Percentiles rank a stretch among this genome's conserved stretches.
Conservation (phyloP, 2,797 vertebrate genomes). For the Bovichtus variegatus region DNA sequence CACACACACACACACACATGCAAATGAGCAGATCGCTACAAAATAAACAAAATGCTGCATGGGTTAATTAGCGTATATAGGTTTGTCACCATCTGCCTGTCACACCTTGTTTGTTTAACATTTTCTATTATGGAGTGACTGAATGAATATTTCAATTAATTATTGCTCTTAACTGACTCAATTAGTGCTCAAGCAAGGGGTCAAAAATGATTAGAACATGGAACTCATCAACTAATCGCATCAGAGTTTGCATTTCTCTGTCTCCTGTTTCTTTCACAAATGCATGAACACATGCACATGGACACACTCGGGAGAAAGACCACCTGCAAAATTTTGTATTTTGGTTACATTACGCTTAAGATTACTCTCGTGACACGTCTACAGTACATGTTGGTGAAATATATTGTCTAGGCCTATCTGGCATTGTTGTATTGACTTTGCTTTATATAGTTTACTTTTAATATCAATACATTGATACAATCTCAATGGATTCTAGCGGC, state of each 20-base stretch:
- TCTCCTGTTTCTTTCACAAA: neutral
- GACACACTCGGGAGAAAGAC: too few relatives aligned
- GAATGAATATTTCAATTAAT: slow-evolving; percentile 51
- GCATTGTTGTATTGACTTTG: neutral
- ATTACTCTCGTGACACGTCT: neutral
- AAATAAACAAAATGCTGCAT: slow-evolving; percentile 45
- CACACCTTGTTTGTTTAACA: slow-evolving; percentile 61
- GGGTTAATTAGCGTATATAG: slow-evolving; percentile 57
- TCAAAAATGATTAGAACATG: slow-evolving; percentile 43
- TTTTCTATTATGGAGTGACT: slow-evolving; percentile 45
- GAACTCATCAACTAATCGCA: slow-evolving; percentile 15
- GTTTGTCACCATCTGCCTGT: slow-evolving; percentile 65
- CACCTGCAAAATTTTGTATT: too few relatives aligned
- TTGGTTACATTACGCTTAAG: neutral
- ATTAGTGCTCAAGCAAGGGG: slow-evolving; percentile 51
- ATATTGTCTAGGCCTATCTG: neutral
- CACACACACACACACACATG: neutral
- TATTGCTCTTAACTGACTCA: slow-evolving; percentile 41
- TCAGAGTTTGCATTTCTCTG: slow-evolving; percentile 3
- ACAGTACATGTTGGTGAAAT: neutral
- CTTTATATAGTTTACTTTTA: neutral
- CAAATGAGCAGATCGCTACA: slow-evolving; percentile 26
- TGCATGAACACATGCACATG: neutral
- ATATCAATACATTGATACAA: neutral
- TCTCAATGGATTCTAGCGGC: neutral